phyloP scores from a whole-genome alignment of 2,888 invertebrate species.

The Drosophila algonquin region DNA sequence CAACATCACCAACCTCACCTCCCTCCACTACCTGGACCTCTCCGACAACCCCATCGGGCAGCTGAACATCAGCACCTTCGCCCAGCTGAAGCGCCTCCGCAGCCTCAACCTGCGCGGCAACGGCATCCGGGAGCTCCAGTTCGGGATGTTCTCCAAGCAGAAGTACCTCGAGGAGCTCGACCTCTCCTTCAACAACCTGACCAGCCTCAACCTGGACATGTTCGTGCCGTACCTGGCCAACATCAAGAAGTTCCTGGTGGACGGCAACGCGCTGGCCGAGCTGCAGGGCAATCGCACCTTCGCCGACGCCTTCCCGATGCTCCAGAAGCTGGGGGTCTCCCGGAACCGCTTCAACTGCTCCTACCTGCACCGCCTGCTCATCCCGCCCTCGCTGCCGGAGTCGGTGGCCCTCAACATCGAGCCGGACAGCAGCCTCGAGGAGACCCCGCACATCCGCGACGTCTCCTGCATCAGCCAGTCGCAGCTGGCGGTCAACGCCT shows the following conservation, averaged over 20 bases:
- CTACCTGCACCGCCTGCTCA: conserved; percentile 80
- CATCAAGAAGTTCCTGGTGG: conserved; percentile 79
- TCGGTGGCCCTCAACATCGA: conserved; percentile 80
- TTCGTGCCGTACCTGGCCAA: conserved; percentile 82
- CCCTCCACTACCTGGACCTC: conserved; percentile 78
- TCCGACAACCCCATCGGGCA: conserved; percentile 81
- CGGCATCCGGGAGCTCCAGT: conserved; percentile 75
- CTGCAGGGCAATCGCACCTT: conserved; percentile 79
- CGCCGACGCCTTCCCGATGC: conserved; percentile 77
- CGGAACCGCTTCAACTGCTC: conserved; percentile 82
- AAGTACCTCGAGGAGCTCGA: conserved; percentile 84
- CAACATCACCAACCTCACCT: conserved; percentile 78
- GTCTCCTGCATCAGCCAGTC: conserved; percentile 76
- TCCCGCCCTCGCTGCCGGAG: conserved; percentile 76
- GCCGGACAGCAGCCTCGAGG: conserved; percentile 71
- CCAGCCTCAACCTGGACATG: conserved; percentile 83
- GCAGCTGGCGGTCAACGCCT: conserved; percentile 1
- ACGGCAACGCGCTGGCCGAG: conserved; percentile 81
- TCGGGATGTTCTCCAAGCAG: conserved; percentile 83
- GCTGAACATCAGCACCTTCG: conserved; percentile 81
- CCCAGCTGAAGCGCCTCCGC: conserved; percentile 79
- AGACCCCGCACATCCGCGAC: conserved; percentile 82
- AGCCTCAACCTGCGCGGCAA: conserved; percentile 76
- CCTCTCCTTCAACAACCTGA: conserved; percentile 85
- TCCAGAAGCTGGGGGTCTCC: conserved; percentile 80